phyloP scores from a whole-genome alignment of 1,140 invertebrate species.

The Catajapyx aquilonaris region DNA sequence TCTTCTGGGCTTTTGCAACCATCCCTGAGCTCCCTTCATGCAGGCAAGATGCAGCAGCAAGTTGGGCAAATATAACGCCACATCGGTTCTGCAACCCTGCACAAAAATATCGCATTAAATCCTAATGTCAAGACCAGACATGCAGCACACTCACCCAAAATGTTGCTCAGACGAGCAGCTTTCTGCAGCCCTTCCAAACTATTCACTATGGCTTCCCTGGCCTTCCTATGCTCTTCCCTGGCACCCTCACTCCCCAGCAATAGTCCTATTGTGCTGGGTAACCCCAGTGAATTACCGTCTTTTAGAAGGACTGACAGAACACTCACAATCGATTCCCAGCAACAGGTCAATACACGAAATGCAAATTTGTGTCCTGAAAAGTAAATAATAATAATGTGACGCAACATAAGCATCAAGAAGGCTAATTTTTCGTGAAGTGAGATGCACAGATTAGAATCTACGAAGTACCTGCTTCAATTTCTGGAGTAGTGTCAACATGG shows the following conservation, averaged over 20 bases:
- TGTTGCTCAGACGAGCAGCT: conserved; percentile 30
- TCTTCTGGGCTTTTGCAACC: conserved; percentile 5
- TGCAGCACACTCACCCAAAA: conserved; percentile 34
- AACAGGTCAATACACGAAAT: conserved; percentile 52
- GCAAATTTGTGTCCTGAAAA: conserved; percentile 25
- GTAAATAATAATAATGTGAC: conserved; percentile 1
- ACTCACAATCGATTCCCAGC: conserved; percentile 77
- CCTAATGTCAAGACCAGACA: too few relatives aligned
- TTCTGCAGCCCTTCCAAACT: conserved; percentile 73
- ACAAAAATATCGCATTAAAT: too few relatives aligned
- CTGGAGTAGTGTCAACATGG: conserved; percentile 39
- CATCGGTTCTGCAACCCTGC: conserved; percentile 58
- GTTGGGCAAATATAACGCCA: conserved; percentile 53
- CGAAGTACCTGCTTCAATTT: conserved; percentile 35
- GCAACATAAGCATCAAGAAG: conserved; percentile 3
- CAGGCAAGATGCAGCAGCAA: conserved; percentile 53
- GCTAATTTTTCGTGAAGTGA: too few relatives aligned
- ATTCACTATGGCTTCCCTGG: conserved; percentile 50
- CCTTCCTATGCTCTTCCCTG: conserved; percentile 22
- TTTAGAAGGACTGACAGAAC: conserved; percentile 56
- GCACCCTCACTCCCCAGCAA: conserved; percentile 24
- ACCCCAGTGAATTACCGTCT: conserved; percentile 31
- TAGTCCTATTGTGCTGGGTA: conserved; percentile 21
- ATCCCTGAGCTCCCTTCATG: conserved; percentile 14
- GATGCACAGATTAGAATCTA: neutral